Evolutionary conservation across 1,140 invertebrate genomes (phyloP).

Genomic region (Tetraneura akinire): DNA sequence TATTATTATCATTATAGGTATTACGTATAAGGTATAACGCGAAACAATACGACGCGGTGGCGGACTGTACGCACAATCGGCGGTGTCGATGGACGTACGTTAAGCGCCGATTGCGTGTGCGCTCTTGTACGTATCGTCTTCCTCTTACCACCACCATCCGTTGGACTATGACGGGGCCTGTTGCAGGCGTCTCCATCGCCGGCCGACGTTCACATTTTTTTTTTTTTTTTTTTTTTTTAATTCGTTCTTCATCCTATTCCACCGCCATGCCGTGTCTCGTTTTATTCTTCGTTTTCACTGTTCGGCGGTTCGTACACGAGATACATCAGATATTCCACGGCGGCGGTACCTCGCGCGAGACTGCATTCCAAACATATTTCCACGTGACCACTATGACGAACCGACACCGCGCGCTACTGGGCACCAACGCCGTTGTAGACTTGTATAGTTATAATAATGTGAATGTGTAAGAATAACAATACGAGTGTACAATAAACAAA

Average conservation of each 20-base stretch:
- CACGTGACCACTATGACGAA: background rate
- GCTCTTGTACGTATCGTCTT: background rate
- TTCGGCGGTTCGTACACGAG: background rate
- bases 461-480: too few relatives aligned
- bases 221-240: too few relatives aligned
- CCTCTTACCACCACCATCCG: background rate
- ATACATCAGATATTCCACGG: too few relatives aligned
- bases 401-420: slow-evolving; percentile 20
- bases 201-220: slow-evolving; percentile 24
- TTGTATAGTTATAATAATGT: background rate
- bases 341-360: background rate
- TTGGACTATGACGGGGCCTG: background rate
- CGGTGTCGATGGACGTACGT: background rate
- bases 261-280: background rate
- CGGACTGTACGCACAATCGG: background rate
- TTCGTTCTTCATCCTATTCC: too few relatives aligned
- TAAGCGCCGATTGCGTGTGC: background rate
- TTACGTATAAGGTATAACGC: too few relatives aligned
- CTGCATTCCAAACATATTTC: slow-evolving; percentile 40
- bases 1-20: too few relatives aligned
- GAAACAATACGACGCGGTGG: too few relatives aligned
- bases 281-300: background rate
- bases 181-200: background rate
- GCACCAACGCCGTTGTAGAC: background rate
- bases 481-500: too few relatives aligned